phyloP scores from a whole-genome alignment of 2,797 vertebrate genomes.

The Pseudochaenichthys georgianus region DNA sequence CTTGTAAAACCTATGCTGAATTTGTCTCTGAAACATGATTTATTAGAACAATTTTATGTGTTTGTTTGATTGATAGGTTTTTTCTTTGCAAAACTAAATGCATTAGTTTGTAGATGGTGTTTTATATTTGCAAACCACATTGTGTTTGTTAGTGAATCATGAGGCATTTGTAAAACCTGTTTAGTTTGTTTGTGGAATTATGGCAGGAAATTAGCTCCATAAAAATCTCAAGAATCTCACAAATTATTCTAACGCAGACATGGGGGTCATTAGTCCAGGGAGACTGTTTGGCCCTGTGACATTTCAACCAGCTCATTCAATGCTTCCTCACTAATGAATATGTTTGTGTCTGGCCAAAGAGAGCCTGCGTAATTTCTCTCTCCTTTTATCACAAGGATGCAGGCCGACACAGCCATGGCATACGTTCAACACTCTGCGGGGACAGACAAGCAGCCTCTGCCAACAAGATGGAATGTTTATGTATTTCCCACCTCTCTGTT shows the following conservation, averaged over 20 bases:
- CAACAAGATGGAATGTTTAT: slow-evolving; percentile 77
- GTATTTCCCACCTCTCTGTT: slow-evolving; percentile 67
- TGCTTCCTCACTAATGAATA: slow-evolving; percentile 83
- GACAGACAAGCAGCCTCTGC: slow-evolving; percentile 73
- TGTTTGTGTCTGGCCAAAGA: slow-evolving; percentile 70
- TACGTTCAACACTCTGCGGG: slow-evolving; percentile 66
- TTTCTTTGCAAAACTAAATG: too few relatives aligned
- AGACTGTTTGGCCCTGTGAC: slow-evolving; percentile 75
- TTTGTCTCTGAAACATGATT: too few relatives aligned
- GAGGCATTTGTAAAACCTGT: too few relatives aligned
- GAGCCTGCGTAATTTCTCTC: slow-evolving; percentile 72
- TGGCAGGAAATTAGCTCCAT: too few relatives aligned
- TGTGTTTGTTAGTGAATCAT: too few relatives aligned
- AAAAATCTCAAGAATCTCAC: slow-evolving; percentile 1
- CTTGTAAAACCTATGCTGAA: too few relatives aligned
- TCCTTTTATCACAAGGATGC: slow-evolving; percentile 83
- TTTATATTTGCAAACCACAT: too few relatives aligned
- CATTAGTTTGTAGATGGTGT: too few relatives aligned
- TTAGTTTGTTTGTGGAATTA: too few relatives aligned
- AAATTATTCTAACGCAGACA: slow-evolving; percentile 40
- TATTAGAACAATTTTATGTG: too few relatives aligned
- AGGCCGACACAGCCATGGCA: slow-evolving; percentile 78
- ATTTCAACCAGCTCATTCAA: slow-evolving; percentile 77
- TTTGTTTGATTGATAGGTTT: too few relatives aligned
- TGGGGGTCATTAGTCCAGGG: slow-evolving; percentile 74